Conservation (phyloP, 2,888 invertebrate species). For the Drosophila colorata region DNA sequence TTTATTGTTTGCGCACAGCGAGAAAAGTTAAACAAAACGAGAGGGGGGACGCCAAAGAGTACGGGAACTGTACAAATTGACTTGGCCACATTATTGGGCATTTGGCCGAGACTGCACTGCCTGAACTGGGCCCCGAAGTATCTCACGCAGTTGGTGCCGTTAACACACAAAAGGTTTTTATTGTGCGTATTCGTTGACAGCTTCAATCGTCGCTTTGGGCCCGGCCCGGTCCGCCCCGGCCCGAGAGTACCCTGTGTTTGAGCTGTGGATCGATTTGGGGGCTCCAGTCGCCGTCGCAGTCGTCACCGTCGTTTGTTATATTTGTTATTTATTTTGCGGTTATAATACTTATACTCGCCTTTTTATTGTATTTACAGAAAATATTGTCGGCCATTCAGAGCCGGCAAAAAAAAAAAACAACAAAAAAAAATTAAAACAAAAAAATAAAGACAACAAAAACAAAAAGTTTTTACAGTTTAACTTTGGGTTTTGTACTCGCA, state of each 20-base stretch:
- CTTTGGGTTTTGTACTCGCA: slow-evolving; percentile 53
- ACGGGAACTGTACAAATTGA: slow-evolving; percentile 66
- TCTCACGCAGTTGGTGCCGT: slow-evolving; percentile 59
- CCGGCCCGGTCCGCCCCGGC: not conserved
- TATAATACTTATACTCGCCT: slow-evolving; percentile 70
- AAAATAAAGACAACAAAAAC: slow-evolving; percentile 34
- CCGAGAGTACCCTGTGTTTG: not conserved
- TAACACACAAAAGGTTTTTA: slow-evolving; percentile 70
- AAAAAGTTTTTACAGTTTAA: slow-evolving; percentile 65
- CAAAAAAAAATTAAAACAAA: slow-evolving; percentile 9
- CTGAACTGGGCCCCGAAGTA: slow-evolving; percentile 46
- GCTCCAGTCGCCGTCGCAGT: slow-evolving; percentile 4
- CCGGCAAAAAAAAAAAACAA: slow-evolving; percentile 31
- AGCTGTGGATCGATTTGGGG: slow-evolving; percentile 27
- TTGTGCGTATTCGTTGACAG: slow-evolving; percentile 76
- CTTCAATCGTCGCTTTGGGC: slow-evolving; percentile 57
- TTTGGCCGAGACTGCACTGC: slow-evolving; percentile 49
- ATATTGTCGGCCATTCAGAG: slow-evolving; percentile 69
- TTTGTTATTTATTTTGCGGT: slow-evolving; percentile 80
- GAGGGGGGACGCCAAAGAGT: not conserved
- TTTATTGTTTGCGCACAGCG: slow-evolving; percentile 72
- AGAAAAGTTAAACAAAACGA: slow-evolving; percentile 72
- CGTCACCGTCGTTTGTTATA: slow-evolving; percentile 69
- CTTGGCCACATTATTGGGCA: slow-evolving; percentile 75
- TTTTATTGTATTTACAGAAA: slow-evolving; percentile 67